Evolutionary conservation across 92 coral and sea anemone genomes (phyloP), one percentile per base, ranked within the genome.

Genomic region (Zoanthus sansibaricus): DNA sequence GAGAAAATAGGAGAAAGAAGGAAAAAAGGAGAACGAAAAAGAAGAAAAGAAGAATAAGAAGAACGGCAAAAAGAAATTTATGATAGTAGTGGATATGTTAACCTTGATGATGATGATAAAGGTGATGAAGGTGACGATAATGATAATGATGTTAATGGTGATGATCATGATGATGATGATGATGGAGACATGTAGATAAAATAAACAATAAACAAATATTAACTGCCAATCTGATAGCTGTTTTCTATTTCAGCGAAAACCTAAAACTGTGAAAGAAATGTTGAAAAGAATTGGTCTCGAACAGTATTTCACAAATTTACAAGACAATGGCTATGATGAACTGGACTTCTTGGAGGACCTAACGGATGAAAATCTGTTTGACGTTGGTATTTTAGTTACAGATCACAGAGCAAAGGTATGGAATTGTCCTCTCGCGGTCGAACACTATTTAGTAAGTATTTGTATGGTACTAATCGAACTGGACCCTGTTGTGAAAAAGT

Each of bases 331-430:
- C 8, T 95, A 82, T 71, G 99, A 97, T 72, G 86, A 91, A 45
- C 49, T 97, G 68, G 93, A 86, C 12, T 95, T 97, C 75, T 91
- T 97, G 32, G 82, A 82, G 82, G 98, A 95, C 33, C 87, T 97
- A 9, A 61, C 94, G 12, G 96, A 87, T 68, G 89, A 86, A 1
- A 96, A 93, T 37, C 88, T 97, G 15, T 73, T 68, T 20, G 91
- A 82, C 6, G 91, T 91, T 17, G 91, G 91, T 7, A 62, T 97
- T 14, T 94, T 98, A 3, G 86, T 83, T 33, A 71, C 82, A n/a
- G 91, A 92, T 14, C 96, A 91, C 73, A 83, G 86, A 87, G 89
- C 89, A 15, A 89, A 86, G 85, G 77, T 89, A 44, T 17, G 10
- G 2, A 62, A 31, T 62, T 12, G 5, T 7, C 9, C 55, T 11